These are phyloP conservation scores for Phytoseiulus persimilis DNA, from an alignment of 2,888 invertebrate species.

Conservation along the genomic window DNA sequence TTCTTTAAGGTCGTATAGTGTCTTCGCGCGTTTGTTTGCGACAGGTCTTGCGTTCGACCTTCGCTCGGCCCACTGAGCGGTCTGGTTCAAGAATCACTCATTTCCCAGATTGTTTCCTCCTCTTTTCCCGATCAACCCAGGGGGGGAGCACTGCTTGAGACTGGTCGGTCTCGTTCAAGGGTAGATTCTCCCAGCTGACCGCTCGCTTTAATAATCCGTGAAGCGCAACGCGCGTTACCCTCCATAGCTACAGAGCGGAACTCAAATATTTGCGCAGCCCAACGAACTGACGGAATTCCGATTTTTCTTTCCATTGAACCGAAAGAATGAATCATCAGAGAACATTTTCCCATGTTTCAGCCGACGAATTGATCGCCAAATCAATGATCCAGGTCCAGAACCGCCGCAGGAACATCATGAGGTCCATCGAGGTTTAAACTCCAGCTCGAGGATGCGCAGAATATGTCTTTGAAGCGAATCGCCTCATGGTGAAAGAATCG, in stretches of 20 bases:
- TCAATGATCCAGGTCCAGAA: constrained; percentile 31
- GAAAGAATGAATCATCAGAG: background rate
- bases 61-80: background rate
- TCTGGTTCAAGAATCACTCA: background rate
- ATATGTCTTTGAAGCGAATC: too few species aligned
- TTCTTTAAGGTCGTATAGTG: background rate
- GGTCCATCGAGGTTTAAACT: constrained; percentile 23
- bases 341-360: background rate
- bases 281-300: background rate
- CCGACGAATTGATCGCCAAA: constrained; percentile 25
- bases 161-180: background rate
- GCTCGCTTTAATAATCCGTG: background rate
- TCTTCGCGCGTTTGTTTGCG: background rate
- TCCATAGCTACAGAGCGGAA: background rate
- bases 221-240: background rate
- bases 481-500: too few species aligned
- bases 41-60: background rate
- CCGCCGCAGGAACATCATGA: constrained; percentile 15
- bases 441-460: background rate
- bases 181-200: background rate
- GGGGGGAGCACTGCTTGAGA: background rate
- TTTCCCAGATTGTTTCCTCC: background rate
- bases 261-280: background rate
- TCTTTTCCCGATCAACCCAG: background rate
- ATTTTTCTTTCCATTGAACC: background rate